phyloP scores from a whole-genome alignment of 2,888 invertebrate species.

The Torymus auratus region DNA sequence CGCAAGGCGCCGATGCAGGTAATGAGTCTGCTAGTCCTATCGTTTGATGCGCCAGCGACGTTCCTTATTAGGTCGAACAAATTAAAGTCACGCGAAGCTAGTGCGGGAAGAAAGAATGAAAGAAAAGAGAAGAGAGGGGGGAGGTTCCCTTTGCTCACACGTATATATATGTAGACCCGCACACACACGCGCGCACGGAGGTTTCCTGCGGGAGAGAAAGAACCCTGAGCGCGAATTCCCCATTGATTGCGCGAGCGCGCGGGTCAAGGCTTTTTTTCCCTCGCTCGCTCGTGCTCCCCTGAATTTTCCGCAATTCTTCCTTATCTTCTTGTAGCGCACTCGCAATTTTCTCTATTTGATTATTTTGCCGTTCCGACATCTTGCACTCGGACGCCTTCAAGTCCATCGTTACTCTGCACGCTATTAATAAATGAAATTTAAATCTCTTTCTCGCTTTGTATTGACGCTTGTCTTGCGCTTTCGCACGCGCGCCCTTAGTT shows the following conservation, averaged over 20 bases:
- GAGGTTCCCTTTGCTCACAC: background rate
- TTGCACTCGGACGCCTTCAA: background rate
- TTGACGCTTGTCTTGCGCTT: background rate
- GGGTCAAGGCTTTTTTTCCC: constrained; percentile 59
- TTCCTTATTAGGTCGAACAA: constrained; percentile 55
- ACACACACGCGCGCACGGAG: background rate
- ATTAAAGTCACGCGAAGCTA: constrained; percentile 56
- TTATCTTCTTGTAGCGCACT: constrained; percentile 18
- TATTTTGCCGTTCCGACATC: constrained; percentile 39
- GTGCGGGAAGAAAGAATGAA: constrained; percentile 1
- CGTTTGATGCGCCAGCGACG: constrained; percentile 37
- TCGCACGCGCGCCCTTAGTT: background rate
- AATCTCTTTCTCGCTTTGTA: background rate
- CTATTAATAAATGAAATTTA: constrained; percentile 42
- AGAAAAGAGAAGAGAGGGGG: background rate
- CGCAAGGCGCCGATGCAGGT: constrained; percentile 49
- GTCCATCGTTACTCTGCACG: background rate
- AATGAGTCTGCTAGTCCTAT: constrained; percentile 50
- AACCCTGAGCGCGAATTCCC: constrained; percentile 44
- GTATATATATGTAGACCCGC: no score
- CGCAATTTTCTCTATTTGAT: constrained; percentile 58
- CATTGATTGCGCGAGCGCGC: constrained; percentile 52
- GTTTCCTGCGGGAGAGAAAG: constrained; percentile 9
- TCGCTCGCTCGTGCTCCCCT: constrained; percentile 35
- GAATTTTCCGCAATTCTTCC: constrained; percentile 43